Percentiles rank a stretch among this genome's conserved stretches.
phyloP scores from a whole-genome alignment of 2,113 vertebrate species.

The Lophius piscatorius region DNA sequence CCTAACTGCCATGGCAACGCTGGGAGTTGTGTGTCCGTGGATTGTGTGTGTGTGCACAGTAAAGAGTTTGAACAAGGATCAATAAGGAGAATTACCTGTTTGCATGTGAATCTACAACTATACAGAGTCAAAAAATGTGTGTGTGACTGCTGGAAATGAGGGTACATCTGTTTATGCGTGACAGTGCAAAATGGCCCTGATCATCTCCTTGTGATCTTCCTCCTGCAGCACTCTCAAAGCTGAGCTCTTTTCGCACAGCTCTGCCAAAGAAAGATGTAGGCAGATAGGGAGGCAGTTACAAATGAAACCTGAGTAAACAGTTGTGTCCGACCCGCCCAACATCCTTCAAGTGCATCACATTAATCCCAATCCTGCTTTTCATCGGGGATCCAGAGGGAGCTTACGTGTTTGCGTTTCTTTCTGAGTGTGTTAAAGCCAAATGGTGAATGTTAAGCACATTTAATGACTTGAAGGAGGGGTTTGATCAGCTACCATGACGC shows the following conservation, averaged over 20 bases:
- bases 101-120: conserved; percentile 17
- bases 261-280: conserved; percentile 40
- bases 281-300: conserved; percentile 44
- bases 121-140: not conserved
- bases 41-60: conserved; percentile 37
- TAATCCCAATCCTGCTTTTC: conserved; percentile 46
- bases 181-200: conserved; percentile 43
- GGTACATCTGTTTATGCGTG: conserved; percentile 17
- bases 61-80: conserved; percentile 30
- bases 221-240: conserved; percentile 51
- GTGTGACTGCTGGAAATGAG: conserved; percentile 20
- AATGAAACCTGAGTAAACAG: conserved; percentile 57
- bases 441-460: conserved; percentile 36
- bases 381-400: conserved; percentile 25
- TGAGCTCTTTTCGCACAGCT: conserved; percentile 43
- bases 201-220: conserved; percentile 50
- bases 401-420: not conserved
- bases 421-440: conserved; percentile 34
- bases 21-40: conserved; percentile 39
- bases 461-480: conserved; percentile 48
- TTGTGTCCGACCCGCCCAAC: conserved; percentile 46
- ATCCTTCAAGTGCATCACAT: conserved; percentile 33
- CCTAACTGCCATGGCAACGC: conserved; percentile 77
- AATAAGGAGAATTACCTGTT: conserved; percentile 16
- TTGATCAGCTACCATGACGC: conserved; percentile 26